Base-by-base conservation (phyloP, 2,888 invertebrate species). In the Sphaerophoria rueppellii region DNA sequence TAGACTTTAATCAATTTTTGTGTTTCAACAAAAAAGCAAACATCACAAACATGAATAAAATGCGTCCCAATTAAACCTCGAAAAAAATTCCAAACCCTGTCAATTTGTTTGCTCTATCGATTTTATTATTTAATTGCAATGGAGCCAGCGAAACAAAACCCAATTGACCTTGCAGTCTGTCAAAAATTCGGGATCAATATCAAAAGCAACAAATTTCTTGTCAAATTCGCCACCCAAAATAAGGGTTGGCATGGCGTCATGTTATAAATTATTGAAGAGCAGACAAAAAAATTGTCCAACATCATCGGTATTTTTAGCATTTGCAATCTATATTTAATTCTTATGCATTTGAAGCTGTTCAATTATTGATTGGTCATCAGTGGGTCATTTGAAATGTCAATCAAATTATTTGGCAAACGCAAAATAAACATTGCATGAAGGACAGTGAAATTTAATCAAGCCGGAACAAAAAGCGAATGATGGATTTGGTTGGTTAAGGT, bases 331-430 rank as follows among this genome's bases (percentile, higher is more conserved):
- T 72, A 80, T 80, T 76, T 83, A 83, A 83, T 78, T 79, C 69
- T 37, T 80, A 75, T 83, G 80, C 83, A 80, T 75, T 80, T 54
- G 16, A 43, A 43, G 43, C 57, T 61, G 40, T 61, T 67, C 55
- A 79, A 75, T 69, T 57, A 72, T 71, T 55, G 67, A 60, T 50
- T 63, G 67, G 12, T 32, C 48, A 50, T 57, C 67, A 83, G 67
- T 83, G 72, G 83, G 83, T 83, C 83, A 83, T 75, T 76, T 50
- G 71, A 80, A 72, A 76, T 83, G 83, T 83, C 83, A 83, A 83
- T 83, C 79, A 83, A 76, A 72, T 46, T 50, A 24, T 24, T 24
- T 24, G 24, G 24, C 24, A 24, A 24, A 24, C 24, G 24, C 24
- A 24, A 24, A 24, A 24, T 24, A 24, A 24, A 24, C 24, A 24